Conservation (phyloP, 2,797 vertebrate genomes). For the Chiloscyllium punctatum region DNA sequence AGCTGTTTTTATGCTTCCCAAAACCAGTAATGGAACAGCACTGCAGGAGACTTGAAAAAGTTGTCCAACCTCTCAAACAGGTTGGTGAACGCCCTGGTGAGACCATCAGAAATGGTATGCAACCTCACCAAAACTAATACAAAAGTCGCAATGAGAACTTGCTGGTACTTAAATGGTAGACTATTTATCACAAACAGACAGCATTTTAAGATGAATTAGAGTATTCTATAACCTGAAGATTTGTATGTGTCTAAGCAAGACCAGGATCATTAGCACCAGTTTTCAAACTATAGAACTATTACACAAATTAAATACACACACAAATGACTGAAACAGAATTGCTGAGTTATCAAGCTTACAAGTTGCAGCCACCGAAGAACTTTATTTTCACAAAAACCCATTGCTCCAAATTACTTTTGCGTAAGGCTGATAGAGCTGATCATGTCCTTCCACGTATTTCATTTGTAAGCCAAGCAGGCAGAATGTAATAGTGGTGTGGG, state of each 20-base stretch:
- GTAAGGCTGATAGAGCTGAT: background rate
- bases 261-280: background rate
- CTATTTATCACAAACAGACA: background rate
- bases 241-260: background rate
- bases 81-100: background rate
- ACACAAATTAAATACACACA: background rate
- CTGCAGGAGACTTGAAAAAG: background rate
- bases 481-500: background rate
- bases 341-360: background rate
- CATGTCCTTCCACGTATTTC: background rate
- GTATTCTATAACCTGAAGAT: background rate
- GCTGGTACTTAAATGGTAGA: too few relatives aligned
- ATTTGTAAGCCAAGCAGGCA: background rate
- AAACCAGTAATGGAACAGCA: background rate
- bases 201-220: background rate
- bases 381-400: conserved; percentile 26
- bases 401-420: background rate
- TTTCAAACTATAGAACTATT: background rate
- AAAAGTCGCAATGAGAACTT: background rate
- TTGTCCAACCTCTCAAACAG: background rate
- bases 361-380: background rate
- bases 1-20: background rate
- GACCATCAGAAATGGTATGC: too few relatives aligned
- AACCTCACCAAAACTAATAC: background rate
- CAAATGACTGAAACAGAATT: background rate